Percentiles rank a stretch among this genome's conserved stretches.
These are phyloP conservation scores for Etheostoma cragini DNA, from an alignment of 2,113 vertebrate genomes.

Conservation along the genomic window DNA sequence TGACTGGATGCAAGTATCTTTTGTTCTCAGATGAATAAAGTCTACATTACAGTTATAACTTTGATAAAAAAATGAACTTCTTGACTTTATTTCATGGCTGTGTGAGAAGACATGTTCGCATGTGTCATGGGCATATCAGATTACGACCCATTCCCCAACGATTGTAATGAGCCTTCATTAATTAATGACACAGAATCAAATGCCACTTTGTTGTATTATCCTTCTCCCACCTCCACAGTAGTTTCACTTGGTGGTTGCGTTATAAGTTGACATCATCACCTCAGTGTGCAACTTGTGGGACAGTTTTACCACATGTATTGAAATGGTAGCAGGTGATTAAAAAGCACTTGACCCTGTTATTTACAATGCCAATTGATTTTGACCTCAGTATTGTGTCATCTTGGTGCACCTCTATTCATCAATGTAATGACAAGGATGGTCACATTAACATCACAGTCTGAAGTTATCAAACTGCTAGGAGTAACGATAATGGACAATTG, in stretches of 20 bases:
- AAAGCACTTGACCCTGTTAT: constrained; percentile 5
- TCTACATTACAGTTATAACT: background rate
- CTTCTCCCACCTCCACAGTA: constrained; percentile 36
- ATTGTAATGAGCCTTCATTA: constrained; percentile 65
- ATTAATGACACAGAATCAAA: constrained; percentile 75
- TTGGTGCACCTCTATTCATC: background rate
- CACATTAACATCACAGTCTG: background rate
- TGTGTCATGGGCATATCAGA: constrained; percentile 62
- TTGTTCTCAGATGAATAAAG: constrained; percentile 6
- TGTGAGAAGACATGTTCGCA: constrained; percentile 40
- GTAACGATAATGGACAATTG: background rate
- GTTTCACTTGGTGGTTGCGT: constrained; percentile 40
- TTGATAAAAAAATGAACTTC: background rate
- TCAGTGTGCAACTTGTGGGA: constrained; percentile 3
- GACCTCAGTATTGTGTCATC: background rate
- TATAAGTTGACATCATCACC: constrained; percentile 17
- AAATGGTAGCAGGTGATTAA: background rate
- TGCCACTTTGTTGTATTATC: constrained; percentile 48
- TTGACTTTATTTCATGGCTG: background rate
- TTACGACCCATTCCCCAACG: constrained; percentile 72
- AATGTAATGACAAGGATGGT: background rate
- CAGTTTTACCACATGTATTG: background rate
- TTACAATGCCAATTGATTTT: background rate
- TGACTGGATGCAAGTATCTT: background rate
- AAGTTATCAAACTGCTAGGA: too few relatives aligned